These are phyloP conservation scores for Chloroceryle aenea DNA, from an alignment of 2,113 vertebrate genomes.

Conservation along the genomic window DNA sequence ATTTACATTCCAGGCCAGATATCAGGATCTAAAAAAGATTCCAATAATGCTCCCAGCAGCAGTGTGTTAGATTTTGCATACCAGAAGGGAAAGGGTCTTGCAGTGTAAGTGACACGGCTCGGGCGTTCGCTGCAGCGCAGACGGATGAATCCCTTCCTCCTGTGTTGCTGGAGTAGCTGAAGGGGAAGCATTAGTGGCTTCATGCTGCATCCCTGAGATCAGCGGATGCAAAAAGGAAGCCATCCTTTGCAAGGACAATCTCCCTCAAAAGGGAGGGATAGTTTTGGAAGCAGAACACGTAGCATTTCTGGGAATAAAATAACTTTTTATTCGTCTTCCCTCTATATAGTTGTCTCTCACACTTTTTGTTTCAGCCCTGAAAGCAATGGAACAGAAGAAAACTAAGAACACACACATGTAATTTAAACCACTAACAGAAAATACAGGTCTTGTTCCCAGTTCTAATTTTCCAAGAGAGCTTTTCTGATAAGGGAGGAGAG, in stretches of 20 bases:
- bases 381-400: not conserved
- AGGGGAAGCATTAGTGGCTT: not conserved
- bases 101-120: not conserved
- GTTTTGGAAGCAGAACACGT: not conserved
- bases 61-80: not conserved
- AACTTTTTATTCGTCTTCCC: not conserved
- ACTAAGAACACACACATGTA: not conserved
- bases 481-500: not conserved
- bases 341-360: not conserved
- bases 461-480: not conserved
- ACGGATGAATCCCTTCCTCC: rapidly evolving
- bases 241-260: not conserved
- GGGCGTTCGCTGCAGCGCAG: not conserved
- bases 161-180: not conserved
- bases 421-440: not conserved
- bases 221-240: not conserved
- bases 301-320: not conserved
- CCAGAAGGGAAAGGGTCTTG: not conserved
- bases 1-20: not conserved
- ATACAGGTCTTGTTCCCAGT: not conserved
- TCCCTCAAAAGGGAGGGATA: not conserved
- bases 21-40: not conserved
- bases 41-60: not conserved
- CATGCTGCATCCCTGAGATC: not conserved
- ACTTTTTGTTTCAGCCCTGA: not conserved